phyloP scores from a whole-genome alignment of 1,140 invertebrate genomes.

The Antheraea mylitta region DNA sequence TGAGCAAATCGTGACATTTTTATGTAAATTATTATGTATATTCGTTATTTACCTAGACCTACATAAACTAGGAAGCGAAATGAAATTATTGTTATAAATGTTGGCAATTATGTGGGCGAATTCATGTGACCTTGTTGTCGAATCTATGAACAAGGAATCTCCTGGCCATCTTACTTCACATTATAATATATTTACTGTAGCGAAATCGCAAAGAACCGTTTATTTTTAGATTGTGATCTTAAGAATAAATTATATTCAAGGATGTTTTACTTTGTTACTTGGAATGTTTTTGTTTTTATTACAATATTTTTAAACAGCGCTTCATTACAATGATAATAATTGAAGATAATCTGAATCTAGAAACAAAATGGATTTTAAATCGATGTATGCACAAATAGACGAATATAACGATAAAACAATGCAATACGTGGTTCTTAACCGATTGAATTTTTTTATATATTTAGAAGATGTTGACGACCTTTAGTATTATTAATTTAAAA shows the following conservation, averaged over 20 bases:
- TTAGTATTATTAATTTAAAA: too few species aligned
- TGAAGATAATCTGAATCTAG: not conserved
- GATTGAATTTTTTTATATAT: too few species aligned
- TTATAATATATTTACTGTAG: not conserved
- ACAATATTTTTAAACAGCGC: not conserved
- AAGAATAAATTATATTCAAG: not conserved
- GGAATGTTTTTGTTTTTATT: not conserved
- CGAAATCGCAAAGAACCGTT: not conserved
- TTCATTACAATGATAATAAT: not conserved
- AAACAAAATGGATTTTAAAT: too few species aligned
- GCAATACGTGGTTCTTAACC: too few species aligned
- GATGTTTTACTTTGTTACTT: not conserved
- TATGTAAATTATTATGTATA: not conserved
- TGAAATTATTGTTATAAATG: not conserved
- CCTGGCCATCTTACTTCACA: not conserved
- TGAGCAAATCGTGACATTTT: not conserved
- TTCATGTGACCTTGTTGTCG: too few species aligned
- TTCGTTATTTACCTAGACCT: slow-evolving; percentile 4
- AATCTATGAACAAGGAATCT: too few species aligned
- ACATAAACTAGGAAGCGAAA: not conserved
- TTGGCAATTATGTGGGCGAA: too few species aligned
- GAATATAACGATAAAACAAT: too few species aligned
- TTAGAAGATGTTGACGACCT: too few species aligned
- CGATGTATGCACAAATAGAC: too few species aligned
- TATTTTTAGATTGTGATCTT: not conserved